Percentiles rank a stretch among this genome's conserved stretches.
phyloP scores from a whole-genome alignment of 2,888 invertebrate species.

The Eudemis profundana region DNA sequence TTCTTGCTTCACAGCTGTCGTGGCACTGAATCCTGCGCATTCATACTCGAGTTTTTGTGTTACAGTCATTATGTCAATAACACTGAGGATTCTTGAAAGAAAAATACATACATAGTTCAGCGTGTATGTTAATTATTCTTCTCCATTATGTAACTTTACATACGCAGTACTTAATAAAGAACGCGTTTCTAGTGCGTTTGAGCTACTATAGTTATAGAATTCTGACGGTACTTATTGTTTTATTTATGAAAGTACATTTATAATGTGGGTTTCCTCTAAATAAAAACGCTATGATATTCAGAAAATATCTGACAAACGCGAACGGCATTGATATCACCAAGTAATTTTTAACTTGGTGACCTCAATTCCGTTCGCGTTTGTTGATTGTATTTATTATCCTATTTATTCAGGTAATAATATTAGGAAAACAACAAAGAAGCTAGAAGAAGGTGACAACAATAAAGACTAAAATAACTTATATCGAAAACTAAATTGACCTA shows the following conservation, averaged over 20 bases:
- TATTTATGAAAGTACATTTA: no score
- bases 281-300: background rate
- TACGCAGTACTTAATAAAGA: background rate
- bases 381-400: no score
- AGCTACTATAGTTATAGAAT: background rate
- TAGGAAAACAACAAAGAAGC: no score
- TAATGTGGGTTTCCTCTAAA: background rate
- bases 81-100: slow-evolving; percentile 6
- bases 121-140: slow-evolving; percentile 1
- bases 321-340: no score
- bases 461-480: no score
- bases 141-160: background rate
- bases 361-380: no score
- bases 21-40: slow-evolving; percentile 35
- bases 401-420: no score
- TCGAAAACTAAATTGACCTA: no score
- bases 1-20: slow-evolving; percentile 28
- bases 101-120: slow-evolving; percentile 19
- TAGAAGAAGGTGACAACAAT: no score
- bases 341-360: no score
- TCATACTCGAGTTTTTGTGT: slow-evolving; percentile 37
- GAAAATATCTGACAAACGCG: background rate
- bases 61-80: slow-evolving; percentile 36
- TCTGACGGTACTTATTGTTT: no score
- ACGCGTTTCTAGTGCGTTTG: background rate